Base-by-base conservation (phyloP, 2,797 vertebrate genomes). In the Gymnothorax javanicus region DNA sequence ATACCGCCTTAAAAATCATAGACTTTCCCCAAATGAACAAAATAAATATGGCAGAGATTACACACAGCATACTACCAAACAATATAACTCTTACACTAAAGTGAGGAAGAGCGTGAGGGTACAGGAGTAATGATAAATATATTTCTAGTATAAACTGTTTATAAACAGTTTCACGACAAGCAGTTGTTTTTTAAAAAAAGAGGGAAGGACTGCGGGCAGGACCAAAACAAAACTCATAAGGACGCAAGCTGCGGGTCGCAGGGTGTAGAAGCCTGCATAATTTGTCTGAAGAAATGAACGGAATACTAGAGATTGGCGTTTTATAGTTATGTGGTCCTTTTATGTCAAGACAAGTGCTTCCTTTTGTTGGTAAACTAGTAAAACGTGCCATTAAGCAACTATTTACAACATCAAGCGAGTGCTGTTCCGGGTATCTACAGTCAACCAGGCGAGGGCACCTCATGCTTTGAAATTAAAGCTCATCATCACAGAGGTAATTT, bases 281-380 rank as follows among this genome's bases (percentile, higher is more conserved):
- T 92, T 93, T 87, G 89, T 92, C 89, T 93, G 91, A 90, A 92
- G 91, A 93, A 94, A 95, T 92, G 90, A 92, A 91, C 93, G 92
- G 90, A 94, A 96, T 95, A 94, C 94, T 93, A 92, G 92, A 91
- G 93, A 92, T 86, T 88, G 81, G 92, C 91, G 93, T 93, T 90
- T 90, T 93, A 93, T 94, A 93, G 91, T 95, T 95, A 96, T 95
- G 88, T 89, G 50, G 88, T 89, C 89, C 90, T 93, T 95, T 93
- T 90, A 94, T 93, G 96, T 96, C 96, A 96, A 96, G 95, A 96
- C 96, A 93, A 95, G 94, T 92, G 92, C 92, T 96, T 95, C 95
- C 94, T 94, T 93, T 94, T 95, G 95, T 94, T 95, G 94, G 94
- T 95, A 94, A 95, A 95, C 95, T 94, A 94, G 94, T 96, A 95